Evolutionary conservation across 92 coral and sea anemone genomes (phyloP).

Genomic region (Phenganax marumi): DNA sequence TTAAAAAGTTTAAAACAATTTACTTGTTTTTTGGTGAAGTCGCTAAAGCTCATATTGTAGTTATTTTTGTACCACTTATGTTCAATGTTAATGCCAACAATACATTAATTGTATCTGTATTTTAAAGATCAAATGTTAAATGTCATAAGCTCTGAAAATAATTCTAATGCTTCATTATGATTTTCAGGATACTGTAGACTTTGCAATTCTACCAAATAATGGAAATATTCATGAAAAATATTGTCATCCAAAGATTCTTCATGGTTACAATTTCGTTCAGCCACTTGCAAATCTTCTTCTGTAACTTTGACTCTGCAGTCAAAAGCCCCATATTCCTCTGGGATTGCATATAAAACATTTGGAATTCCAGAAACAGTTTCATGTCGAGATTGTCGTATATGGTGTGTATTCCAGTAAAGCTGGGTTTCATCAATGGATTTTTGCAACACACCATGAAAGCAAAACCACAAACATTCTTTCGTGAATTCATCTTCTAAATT

Average conservation of each 20-base stretch:
- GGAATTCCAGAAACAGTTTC: conserved; percentile 31
- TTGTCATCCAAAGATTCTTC: neutral
- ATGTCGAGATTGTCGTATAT: conserved; percentile 20
- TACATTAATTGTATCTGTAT: neutral
- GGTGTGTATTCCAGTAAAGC: conserved; percentile 21
- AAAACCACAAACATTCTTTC: conserved; percentile 19
- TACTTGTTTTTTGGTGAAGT: no score
- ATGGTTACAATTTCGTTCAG: neutral
- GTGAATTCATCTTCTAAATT: conserved; percentile 12
- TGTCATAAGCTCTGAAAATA: neutral
- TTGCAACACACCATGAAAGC: conserved; percentile 17
- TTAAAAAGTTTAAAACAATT: no score
- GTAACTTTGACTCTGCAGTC: conserved; percentile 10
- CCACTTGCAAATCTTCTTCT: neutral
- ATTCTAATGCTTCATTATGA: conserved; percentile 20
- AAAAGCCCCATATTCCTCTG: conserved; percentile 1
- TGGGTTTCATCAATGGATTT: conserved; percentile 12
- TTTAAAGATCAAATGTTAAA: neutral
- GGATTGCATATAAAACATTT: conserved; percentile 19
- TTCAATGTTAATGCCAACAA: neutral
- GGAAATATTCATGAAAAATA: conserved; percentile 5
- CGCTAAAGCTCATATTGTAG: neutral
- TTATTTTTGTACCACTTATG: neutral
- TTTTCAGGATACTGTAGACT: neutral
- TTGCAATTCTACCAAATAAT: conserved; percentile 10